Percentiles rank a stretch among this genome's conserved stretches.
These are phyloP conservation scores for Entelurus aequoreus DNA, from an alignment of 2,113 vertebrate species.

Conservation along the genomic window DNA sequence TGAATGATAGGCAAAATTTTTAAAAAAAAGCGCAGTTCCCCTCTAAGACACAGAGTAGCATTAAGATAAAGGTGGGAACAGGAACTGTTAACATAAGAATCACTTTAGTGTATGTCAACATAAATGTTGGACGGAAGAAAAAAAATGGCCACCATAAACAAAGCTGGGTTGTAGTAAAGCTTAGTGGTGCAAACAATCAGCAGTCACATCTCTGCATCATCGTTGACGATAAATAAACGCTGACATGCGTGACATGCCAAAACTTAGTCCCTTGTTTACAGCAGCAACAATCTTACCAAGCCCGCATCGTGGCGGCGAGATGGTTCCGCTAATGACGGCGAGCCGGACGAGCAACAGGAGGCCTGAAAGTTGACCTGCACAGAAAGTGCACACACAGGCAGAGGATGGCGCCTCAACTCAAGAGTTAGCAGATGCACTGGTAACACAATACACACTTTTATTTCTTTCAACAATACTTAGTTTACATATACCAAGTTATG, in stretches of 20 bases:
- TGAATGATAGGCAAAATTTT: too few relatives aligned
- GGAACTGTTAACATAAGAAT: too few relatives aligned
- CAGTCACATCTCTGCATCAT: slow-evolving; percentile 3
- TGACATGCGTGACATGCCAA: slow-evolving; percentile 11
- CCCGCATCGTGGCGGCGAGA: slow-evolving; percentile 36
- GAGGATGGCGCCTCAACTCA: too few relatives aligned
- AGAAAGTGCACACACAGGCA: slow-evolving; percentile 17
- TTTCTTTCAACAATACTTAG: too few relatives aligned
- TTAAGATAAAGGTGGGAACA: too few relatives aligned
- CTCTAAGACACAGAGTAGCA: too few relatives aligned
- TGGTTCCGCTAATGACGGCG: slow-evolving; percentile 37
- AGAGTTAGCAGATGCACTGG: slow-evolving; percentile 1
- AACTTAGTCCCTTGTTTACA: slow-evolving; percentile 45
- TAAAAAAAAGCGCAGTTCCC: too few relatives aligned
- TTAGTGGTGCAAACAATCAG: slow-evolving; percentile 24
- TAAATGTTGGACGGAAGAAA: too few relatives aligned
- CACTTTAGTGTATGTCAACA: too few relatives aligned
- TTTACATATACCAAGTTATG: too few relatives aligned
- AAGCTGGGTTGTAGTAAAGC: too few relatives aligned
- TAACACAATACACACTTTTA: not conserved
- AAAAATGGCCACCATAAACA: too few relatives aligned
- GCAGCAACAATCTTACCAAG: slow-evolving; percentile 50
- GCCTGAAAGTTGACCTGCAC: slow-evolving; percentile 23
- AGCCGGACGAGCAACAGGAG: slow-evolving; percentile 50
- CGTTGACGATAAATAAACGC: slow-evolving; percentile 40